Evolutionary conservation across 1,140 invertebrate species (phyloP), one percentile per base, ranked within the genome.

Genomic region (Forficula auricularia): DNA sequence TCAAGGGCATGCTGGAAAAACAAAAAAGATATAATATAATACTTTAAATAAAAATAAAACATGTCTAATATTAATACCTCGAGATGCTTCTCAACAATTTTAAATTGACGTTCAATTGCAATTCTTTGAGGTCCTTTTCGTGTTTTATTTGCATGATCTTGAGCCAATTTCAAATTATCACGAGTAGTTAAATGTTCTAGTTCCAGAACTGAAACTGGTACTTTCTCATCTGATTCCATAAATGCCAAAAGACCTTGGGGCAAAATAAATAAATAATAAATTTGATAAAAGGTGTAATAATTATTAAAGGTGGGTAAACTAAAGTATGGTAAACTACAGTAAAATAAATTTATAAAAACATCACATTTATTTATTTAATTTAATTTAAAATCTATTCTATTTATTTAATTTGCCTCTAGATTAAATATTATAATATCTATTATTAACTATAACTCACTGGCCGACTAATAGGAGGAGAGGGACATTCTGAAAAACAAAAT

Each of bases 161-260:
- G 80, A 42, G 92, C 94, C 48, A 97, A 75, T 62, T 92, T 87
- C 46, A 98, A 67, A 70, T 97, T 98, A 63, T 98, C 91, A 44
- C 95, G 66, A 45, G 81, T 75, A 54, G 87, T 79, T 3, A 94
- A 63, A 45, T 73, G 67, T 48, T 80, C 73, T 49, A 68, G 64
- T 48, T 77, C 76, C 18, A 73, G 45, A 48, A 73, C 78, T 0
- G 67, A 64, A 14, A 78, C 72, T 0, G 90, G 89, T 0, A 91
- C 81, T 43, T 76, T 71, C 48, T 95, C 92, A 38, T 73, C 67
- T 0, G 85, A 90, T 51, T 96, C 87, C 37, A 98, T 65, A 60
- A 82, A 96, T 31, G 73, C 72, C n/a, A 98, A 63, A 7, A 98
- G 68, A 40, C 94, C 94, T 46, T 77, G 74, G 22, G 83, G 82